Conservation (phyloP, 2,888 invertebrate species). For the Allophyes oxyacanthae region DNA sequence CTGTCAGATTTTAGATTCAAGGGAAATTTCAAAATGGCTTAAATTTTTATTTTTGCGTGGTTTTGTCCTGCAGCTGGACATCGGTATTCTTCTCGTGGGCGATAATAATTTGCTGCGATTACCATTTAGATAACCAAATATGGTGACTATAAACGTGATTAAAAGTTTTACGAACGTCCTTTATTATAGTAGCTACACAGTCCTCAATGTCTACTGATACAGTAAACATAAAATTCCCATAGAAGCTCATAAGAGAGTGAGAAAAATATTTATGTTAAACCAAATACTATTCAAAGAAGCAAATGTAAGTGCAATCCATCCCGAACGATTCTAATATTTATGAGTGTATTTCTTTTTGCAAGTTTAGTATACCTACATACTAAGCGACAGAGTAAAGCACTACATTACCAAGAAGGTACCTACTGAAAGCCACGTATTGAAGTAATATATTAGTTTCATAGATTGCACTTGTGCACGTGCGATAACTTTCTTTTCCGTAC, state of each 20-base stretch:
- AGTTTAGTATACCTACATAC: neutral
- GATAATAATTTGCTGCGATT: no score
- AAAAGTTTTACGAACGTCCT: no score
- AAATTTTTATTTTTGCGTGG: no score
- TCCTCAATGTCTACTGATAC: no score
- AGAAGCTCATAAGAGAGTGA: no score
- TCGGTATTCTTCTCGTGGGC: no score
- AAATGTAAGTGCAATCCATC: constrained; percentile 15
- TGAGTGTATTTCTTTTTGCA: constrained; percentile 19
- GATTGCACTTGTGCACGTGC: neutral
- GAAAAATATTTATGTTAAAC: constrained; percentile 7
- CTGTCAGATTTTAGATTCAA: neutral
- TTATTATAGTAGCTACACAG: no score
- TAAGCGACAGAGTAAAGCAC: constrained; percentile 7
- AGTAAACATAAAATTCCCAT: no score
- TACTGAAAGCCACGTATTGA: constrained; percentile 37
- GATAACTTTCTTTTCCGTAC: constrained; percentile 7
- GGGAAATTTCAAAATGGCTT: no score
- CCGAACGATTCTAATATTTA: constrained; percentile 24
- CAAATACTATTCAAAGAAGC: constrained; percentile 4
- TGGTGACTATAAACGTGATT: no score
- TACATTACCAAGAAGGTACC: constrained; percentile 18
- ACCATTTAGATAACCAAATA: no score
- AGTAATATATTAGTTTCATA: constrained; percentile 31
- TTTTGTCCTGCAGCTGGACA: no score